These are phyloP conservation scores for Circaetus gallicus DNA, from an alignment of 2,113 vertebrate genomes.

Conservation along the genomic window DNA sequence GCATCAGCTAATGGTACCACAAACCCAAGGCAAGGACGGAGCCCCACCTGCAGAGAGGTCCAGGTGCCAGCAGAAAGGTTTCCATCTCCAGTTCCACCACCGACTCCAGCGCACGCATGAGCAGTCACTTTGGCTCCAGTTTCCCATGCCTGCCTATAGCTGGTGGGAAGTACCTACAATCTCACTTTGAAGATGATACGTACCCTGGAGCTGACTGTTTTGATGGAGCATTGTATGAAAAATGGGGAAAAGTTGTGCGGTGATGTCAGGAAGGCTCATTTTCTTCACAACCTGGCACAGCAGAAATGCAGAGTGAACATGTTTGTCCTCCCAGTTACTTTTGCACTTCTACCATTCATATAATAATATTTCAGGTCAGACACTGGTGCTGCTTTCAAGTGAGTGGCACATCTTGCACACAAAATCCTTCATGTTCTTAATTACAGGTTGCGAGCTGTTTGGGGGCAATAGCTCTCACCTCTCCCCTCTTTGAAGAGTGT, in stretches of 20 bases:
- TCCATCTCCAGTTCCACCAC: not conserved
- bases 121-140: not conserved
- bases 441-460: not conserved
- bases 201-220: not conserved
- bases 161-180: not conserved
- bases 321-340: not conserved
- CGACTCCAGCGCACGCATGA: accelerated
- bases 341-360: not conserved
- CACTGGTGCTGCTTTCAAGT: not conserved
- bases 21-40: not conserved
- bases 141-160: not conserved
- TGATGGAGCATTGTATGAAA: not conserved
- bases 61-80: not conserved
- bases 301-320: not conserved
- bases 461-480: not conserved
- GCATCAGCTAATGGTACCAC: not conserved
- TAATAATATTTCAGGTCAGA: not conserved
- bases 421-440: not conserved
- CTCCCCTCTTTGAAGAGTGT: accelerated
- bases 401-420: not conserved
- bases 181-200: accelerated
- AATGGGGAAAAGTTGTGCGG: accelerated
- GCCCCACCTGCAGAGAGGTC: not conserved
- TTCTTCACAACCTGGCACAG: not conserved
- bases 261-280: not conserved